These are phyloP conservation scores for Cichladusa arquata DNA, from an alignment of 2,113 vertebrate genomes.

Conservation along the genomic window DNA sequence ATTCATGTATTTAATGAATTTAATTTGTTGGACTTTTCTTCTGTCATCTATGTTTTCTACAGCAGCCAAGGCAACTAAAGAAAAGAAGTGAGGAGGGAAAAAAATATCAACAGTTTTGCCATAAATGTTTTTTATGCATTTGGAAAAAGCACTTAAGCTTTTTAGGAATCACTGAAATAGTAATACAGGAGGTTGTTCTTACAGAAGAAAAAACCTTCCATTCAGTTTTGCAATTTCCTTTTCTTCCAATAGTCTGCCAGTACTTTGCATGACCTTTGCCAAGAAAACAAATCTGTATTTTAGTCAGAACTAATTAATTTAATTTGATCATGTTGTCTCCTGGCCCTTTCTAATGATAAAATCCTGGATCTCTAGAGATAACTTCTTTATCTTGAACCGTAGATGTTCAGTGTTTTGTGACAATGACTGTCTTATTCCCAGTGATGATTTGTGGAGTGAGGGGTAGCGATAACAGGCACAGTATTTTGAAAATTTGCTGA, in stretches of 20 bases:
- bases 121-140: not conserved
- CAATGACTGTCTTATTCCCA: not conserved
- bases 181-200: not conserved
- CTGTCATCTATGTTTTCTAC: not conserved
- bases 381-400: not conserved
- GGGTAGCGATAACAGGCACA: not conserved
- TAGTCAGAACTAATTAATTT: not conserved
- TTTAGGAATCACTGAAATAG: not conserved
- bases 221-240: not conserved
- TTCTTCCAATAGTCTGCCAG: not conserved
- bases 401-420: not conserved
- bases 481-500: not conserved
- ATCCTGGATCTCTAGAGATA: not conserved
- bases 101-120: not conserved
- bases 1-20: not conserved
- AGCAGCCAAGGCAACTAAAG: not conserved
- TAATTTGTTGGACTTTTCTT: not conserved
- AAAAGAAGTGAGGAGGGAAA: fast-evolving
- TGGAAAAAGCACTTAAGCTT: not conserved
- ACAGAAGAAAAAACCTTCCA: not conserved
- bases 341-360: not conserved
- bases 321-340: not conserved
- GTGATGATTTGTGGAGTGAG: not conserved
- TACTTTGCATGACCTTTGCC: not conserved
- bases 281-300: not conserved